phyloP scores from a whole-genome alignment of 1,140 invertebrate genomes.

The Bicyclus anynana region DNA sequence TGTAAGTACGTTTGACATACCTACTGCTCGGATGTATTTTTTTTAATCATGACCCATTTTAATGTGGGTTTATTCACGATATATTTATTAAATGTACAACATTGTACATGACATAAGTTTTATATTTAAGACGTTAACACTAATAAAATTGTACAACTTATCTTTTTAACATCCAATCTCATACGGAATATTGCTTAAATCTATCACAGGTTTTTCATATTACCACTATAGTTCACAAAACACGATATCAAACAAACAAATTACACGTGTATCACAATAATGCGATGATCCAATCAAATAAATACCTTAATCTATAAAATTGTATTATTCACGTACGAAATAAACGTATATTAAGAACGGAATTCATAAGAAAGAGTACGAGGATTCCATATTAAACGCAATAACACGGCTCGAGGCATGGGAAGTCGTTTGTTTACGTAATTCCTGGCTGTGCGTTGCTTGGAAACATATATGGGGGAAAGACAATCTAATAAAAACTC shows the following conservation, averaged over 20 bases:
- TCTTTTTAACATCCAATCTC: no score
- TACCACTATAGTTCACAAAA: not conserved
- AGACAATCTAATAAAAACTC: not conserved
- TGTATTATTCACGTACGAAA: not conserved
- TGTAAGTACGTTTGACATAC: no score
- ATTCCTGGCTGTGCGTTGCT: constrained; percentile 16
- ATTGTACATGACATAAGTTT: no score
- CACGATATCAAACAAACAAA: not conserved
- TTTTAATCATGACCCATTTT: no score
- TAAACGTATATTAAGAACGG: not conserved
- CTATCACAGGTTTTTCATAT: no score
- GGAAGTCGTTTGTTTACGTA: constrained; percentile 23
- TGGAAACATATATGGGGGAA: not conserved
- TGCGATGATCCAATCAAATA: not conserved
- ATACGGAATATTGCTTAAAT: no score
- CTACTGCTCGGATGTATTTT: no score
- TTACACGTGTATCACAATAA: not conserved
- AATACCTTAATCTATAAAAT: not conserved
- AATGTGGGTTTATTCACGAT: no score
- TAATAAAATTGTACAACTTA: no score
- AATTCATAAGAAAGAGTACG: constrained; percentile 8
- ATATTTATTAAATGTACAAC: no score
- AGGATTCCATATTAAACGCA: constrained; percentile 1
- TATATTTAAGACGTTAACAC: no score
- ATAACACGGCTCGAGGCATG: constrained; percentile 5